Evolutionary conservation across 2,888 invertebrate species (phyloP), one percentile per base, ranked within the genome.

Genomic region (Cistogaster globosa): DNA sequence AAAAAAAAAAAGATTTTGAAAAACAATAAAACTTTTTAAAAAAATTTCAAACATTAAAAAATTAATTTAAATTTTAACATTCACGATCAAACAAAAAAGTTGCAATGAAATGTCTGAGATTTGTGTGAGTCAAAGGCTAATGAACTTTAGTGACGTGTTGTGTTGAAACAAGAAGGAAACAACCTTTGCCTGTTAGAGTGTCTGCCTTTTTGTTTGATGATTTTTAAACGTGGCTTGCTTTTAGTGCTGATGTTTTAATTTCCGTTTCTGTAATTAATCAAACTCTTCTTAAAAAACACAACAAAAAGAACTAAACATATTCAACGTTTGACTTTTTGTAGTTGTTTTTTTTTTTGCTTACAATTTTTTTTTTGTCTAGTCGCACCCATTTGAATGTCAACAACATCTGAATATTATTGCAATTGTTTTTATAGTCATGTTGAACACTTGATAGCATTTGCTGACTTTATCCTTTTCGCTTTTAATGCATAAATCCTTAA

Each of bases 391-490:
- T 87, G 84, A 87, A 87, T 86, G 85, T 86, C 87, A 86, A 86
- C 80, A 87, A 79, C 85, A 81, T 76, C 65, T 74, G 65, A 60
- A 79, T 77, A 53, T 60, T 42, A 60, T 71, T 71, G 45, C 58
- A 71, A 63, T 42, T 76, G 36, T 63, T 69, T 14, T 71, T 55
- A 63, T 51, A 42, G 60, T 74, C 42, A 72, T 72, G 57, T 80
- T 60, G 75, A 76, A 79, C 22, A 65, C 75, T 68, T 75, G 63
- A 76, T 60, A 72, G 79, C 60, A 77, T 81, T 68, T 76, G 60
- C 80, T 80, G 83, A 88, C 88, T 87, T 89, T 90, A 90, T 90
- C 90, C 90, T 90, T 90, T 90, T 90, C 90, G 90, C 90, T 90
- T 90, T 90, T 91, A 90, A 89, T 90, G 89, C 90, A 90, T 91